These are phyloP conservation scores for Egretta garzetta DNA, from an alignment of 2,113 vertebrate species.

Conservation along the genomic window DNA sequence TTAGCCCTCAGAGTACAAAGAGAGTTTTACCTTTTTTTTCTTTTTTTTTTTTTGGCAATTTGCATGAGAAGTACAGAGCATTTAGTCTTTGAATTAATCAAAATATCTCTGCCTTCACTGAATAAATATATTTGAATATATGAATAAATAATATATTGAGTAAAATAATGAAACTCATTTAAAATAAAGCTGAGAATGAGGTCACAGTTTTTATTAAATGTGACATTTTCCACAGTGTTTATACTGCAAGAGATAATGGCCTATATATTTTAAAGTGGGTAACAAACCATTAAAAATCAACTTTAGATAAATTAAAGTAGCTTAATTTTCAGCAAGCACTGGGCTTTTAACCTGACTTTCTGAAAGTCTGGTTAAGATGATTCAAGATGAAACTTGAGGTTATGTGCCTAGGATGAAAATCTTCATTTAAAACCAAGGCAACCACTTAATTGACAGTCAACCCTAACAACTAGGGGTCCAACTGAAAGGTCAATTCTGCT, in stretches of 20 bases:
- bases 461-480: background rate
- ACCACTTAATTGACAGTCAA: background rate
- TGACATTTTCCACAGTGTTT: conserved; percentile 52
- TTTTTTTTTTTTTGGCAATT: background rate
- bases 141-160: conserved; percentile 43
- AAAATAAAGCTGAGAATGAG: conserved; percentile 20
- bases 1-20: background rate
- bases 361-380: background rate
- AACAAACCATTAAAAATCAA: conserved; percentile 33
- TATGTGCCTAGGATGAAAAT: conserved; percentile 2
- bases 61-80: conserved; percentile 37
- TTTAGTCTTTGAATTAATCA: conserved; percentile 59
- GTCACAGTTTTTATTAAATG: conserved; percentile 50
- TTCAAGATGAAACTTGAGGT: background rate
- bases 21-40: background rate
- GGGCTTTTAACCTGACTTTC: background rate
- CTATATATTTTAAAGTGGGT: conserved; percentile 27
- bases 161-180: conserved; percentile 53
- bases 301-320: background rate
- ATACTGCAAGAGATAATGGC: conserved; percentile 29
- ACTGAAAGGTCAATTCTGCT: background rate
- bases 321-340: conserved; percentile 19
- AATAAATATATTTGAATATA: conserved; percentile 54
- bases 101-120: conserved; percentile 38
- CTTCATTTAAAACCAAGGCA: conserved; percentile 11